phyloP scores from a whole-genome alignment of 53 echinoderm and acorn worm species.

The Henricia sp. region DNA sequence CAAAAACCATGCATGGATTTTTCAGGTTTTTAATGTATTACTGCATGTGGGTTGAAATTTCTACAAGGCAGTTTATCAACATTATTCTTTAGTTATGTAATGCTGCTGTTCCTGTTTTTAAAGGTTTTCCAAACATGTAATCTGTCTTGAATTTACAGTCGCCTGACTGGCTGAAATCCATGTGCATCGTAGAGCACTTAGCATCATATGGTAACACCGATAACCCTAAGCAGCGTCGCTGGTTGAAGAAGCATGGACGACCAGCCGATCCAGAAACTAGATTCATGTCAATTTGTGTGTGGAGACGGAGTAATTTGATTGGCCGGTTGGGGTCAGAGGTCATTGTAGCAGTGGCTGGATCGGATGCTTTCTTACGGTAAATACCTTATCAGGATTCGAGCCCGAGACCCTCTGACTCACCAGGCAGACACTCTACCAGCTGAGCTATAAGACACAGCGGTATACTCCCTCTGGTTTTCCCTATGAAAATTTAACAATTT shows the following conservation, averaged over 20 bases:
- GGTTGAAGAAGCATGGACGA: conserved; percentile 51
- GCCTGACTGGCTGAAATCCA: conserved; percentile 10
- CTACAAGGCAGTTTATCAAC: too few species aligned
- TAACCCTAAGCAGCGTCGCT: conserved; percentile 63
- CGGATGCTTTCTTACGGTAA: conserved; percentile 76
- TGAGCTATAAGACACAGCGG: too few species aligned
- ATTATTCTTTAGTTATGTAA: neutral
- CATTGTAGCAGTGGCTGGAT: conserved; percentile 57
- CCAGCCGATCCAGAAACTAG: conserved; percentile 83
- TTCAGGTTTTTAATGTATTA: too few species aligned
- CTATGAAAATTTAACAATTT: too few species aligned
- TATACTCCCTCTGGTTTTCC: neutral
- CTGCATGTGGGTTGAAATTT: too few species aligned
- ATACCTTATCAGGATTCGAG: neutral
- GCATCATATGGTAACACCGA: conserved; percentile 72
- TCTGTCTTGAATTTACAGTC: neutral
- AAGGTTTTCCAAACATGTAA: too few species aligned
- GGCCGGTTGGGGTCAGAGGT: neutral
- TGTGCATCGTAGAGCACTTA: conserved; percentile 66
- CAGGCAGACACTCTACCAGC: too few species aligned
- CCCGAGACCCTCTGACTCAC: neutral
- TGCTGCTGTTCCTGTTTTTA: too few species aligned
- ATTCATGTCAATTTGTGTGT: conserved; percentile 72
- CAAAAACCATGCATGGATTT: too few species aligned
- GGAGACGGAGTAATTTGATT: conserved; percentile 10